Conservation (phyloP, 1,140 invertebrate genomes). For the Bombus haemorrhoidalis region DNA sequence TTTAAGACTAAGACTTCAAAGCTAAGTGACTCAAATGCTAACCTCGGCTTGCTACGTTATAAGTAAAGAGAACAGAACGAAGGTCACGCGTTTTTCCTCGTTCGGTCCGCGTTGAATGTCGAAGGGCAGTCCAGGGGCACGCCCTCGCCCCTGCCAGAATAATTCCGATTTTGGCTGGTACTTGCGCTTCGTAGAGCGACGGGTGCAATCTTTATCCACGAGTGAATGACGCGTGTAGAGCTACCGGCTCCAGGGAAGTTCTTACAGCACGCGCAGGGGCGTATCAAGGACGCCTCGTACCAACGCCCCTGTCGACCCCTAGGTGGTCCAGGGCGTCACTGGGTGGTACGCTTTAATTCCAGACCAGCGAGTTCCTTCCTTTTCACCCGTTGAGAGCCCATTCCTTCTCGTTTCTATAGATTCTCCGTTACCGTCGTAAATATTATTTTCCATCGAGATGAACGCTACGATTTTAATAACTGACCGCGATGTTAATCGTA, state of each 20-base stretch:
- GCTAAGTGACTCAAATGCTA: background rate
- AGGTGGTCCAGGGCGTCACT: slow-evolving; percentile 79
- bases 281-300: slow-evolving; percentile 68
- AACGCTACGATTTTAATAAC: background rate
- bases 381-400: slow-evolving; percentile 21
- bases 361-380: slow-evolving; percentile 55
- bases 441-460: background rate
- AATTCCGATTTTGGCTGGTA: slow-evolving; percentile 57
- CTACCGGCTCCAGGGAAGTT: slow-evolving; percentile 64
- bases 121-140: slow-evolving; percentile 34
- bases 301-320: slow-evolving; percentile 79
- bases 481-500: background rate
- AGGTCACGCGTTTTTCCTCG: slow-evolving; percentile 17
- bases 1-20: background rate
- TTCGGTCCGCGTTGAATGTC: slow-evolving; percentile 36
- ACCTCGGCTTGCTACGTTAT: too few relatives aligned
- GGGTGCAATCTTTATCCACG: slow-evolving; percentile 46
- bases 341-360: slow-evolving; percentile 78
- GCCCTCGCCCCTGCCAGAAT: slow-evolving; percentile 60
- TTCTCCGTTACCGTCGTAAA: background rate
- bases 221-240: slow-evolving; percentile 54
- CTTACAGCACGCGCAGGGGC: slow-evolving; percentile 75
- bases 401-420: background rate
- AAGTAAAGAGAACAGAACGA: background rate
- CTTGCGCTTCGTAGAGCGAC: slow-evolving; percentile 43